These are phyloP conservation scores for Anisognathus igniventris DNA, from an alignment of 2,797 vertebrate species.

Conservation along the genomic window DNA sequence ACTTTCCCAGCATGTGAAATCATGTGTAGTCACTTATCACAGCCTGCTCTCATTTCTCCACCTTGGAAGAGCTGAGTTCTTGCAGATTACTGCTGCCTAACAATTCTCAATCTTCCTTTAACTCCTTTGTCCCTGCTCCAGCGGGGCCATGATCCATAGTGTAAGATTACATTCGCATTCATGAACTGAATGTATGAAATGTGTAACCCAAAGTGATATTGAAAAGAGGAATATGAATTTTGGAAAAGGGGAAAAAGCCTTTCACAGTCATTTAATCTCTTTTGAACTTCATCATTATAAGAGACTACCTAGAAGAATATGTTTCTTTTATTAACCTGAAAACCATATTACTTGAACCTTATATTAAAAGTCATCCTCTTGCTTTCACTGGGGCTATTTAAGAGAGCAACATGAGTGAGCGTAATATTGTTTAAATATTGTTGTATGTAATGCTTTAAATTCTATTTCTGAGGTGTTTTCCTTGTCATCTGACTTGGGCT, in stretches of 20 bases:
- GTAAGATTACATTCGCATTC: neutral
- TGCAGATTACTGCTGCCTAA: neutral
- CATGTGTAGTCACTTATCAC: neutral
- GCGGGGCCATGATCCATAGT: neutral
- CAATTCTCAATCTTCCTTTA: neutral
- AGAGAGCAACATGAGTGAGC: neutral
- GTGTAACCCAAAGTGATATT: neutral
- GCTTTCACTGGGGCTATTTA: neutral
- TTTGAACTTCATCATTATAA: neutral
- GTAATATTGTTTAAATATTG: neutral
- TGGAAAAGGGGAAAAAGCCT: neutral
- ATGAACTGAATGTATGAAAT: neutral
- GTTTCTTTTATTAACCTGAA: conserved; percentile 1
- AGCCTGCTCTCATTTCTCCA: neutral
- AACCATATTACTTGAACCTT: neutral
- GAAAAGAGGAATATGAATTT: neutral
- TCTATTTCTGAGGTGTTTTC: neutral
- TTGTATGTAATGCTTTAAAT: neutral
- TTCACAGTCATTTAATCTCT: neutral
- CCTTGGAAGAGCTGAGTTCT: neutral
- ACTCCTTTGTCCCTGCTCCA: neutral
- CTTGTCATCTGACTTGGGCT: neutral
- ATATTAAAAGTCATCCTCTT: neutral
- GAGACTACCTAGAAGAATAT: neutral
- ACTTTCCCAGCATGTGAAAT: neutral